Evolutionary conservation across 2,113 vertebrate genomes (phyloP).

Genomic region (Mesocricetus auratus): DNA sequence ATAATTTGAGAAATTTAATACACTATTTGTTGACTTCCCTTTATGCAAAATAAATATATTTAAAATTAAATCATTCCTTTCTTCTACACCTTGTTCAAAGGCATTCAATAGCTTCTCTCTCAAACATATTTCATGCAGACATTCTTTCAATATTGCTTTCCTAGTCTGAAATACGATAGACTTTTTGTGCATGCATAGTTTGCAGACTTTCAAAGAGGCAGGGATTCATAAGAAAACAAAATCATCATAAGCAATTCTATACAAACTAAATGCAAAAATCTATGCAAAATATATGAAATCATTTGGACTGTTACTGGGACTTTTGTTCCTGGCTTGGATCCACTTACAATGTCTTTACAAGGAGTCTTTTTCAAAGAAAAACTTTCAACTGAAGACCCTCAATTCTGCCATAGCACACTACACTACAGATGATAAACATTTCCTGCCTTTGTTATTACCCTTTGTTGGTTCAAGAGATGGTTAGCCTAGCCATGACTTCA

Average conservation of each 20-base stretch:
- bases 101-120: neutral
- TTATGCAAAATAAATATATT: neutral
- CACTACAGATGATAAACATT: neutral
- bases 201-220: slow-evolving; percentile 47
- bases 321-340: neutral
- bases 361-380: neutral
- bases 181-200: slow-evolving; percentile 42
- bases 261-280: slow-evolving; percentile 74
- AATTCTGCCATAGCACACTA: neutral
- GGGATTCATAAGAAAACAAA: slow-evolving; percentile 14
- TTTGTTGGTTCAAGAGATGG: neutral
- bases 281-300: slow-evolving; percentile 59
- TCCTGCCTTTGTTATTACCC: neutral
- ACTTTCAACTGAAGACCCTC: neutral
- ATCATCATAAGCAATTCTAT: neutral
- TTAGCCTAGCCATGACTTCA: too few relatives aligned
- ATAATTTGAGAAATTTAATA: neutral
- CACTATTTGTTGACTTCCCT: slow-evolving; percentile 13
- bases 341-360: neutral
- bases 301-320: neutral
- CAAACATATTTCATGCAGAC: neutral
- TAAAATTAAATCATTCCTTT: neutral
- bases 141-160: slow-evolving; percentile 44
- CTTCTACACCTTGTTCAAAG: neutral
- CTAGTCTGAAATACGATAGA: slow-evolving; percentile 46